phyloP scores from a whole-genome alignment of 1,140 invertebrate species.

The Calliopsis andreniformis region DNA sequence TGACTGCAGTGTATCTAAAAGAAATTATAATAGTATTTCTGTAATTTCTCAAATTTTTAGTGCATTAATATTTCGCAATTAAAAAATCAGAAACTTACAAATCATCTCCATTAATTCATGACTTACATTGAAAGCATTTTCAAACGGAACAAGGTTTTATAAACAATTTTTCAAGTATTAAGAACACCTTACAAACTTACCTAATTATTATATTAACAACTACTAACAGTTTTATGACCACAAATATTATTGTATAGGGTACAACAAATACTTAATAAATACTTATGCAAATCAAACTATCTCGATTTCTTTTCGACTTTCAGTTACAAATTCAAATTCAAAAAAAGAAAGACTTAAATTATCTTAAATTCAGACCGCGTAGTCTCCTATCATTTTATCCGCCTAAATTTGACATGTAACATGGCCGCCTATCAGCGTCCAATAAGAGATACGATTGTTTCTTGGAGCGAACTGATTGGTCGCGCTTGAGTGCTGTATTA shows the following conservation, averaged over 20 bases:
- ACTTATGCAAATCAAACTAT: conserved; percentile 58
- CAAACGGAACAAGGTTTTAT: neutral
- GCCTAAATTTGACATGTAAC: neutral
- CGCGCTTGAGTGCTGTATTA: neutral
- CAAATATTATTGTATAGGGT: conserved; percentile 56
- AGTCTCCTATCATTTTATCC: neutral
- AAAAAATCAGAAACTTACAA: neutral
- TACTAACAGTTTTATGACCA: conserved; percentile 60
- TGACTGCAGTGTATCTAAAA: neutral
- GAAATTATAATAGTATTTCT: too few relatives aligned
- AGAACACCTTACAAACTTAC: conserved; percentile 38
- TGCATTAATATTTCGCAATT: neutral
- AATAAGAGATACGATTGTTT: conserved; percentile 10
- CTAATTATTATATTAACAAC: conserved; percentile 53
- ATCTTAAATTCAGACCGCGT: neutral
- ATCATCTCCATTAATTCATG: neutral
- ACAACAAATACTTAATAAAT: conserved; percentile 63
- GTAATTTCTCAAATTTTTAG: too few relatives aligned
- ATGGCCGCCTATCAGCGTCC: neutral
- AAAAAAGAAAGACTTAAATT: neutral
- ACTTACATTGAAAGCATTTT: conserved; percentile 17
- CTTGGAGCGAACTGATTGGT: neutral
- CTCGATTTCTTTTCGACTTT: neutral
- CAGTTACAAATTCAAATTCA: neutral
- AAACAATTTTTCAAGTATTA: conserved; percentile 47